A percentile compares a stretch with the other conserved stretches of the same genome.
Evolutionary conservation across 1,140 invertebrate species (phyloP).

Genomic region (Drosophila hydei): DNA sequence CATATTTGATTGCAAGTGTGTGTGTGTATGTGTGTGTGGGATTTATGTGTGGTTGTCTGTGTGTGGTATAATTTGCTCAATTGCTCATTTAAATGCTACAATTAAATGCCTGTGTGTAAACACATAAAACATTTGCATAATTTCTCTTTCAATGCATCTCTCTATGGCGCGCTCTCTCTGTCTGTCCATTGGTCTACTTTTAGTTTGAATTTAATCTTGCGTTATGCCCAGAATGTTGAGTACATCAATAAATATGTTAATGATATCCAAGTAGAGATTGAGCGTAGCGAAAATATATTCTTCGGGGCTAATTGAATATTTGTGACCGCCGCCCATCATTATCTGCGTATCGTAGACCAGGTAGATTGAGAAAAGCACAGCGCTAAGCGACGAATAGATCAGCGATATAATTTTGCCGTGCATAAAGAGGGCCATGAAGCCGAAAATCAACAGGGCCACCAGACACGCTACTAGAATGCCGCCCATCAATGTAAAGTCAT

Average conservation of each 20-base stretch:
- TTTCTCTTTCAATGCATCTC: not conserved
- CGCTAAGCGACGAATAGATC: slow-evolving; percentile 91
- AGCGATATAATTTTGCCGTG: slow-evolving; percentile 86
- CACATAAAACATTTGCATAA: slow-evolving; percentile 6
- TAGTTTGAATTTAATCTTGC: slow-evolving; percentile 47
- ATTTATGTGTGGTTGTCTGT: slow-evolving; percentile 18
- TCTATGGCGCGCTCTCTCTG: not conserved
- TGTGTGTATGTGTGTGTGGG: not conserved
- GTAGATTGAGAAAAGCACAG: slow-evolving; percentile 88
- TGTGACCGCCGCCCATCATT: slow-evolving; percentile 91
- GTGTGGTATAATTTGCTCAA: slow-evolving; percentile 27
- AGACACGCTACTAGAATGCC: slow-evolving; percentile 90
- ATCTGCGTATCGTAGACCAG: slow-evolving; percentile 96
- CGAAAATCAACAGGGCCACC: slow-evolving; percentile 92
- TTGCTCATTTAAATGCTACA: slow-evolving; percentile 1
- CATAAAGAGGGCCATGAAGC: slow-evolving; percentile 90
- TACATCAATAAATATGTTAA: slow-evolving; percentile 94
- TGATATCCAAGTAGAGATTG: slow-evolving; percentile 62
- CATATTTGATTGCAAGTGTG: slow-evolving; percentile 34
- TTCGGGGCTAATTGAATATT: slow-evolving; percentile 55
- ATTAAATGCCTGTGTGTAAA: slow-evolving; percentile 1
- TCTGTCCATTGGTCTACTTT: not conserved
- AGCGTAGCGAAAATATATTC: slow-evolving; percentile 65
- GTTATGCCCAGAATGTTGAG: slow-evolving; percentile 85
- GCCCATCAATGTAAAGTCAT: slow-evolving; percentile 94